Percentiles rank a stretch among this genome's conserved stretches.
Evolutionary conservation across 2,797 vertebrate genomes (phyloP).

Genomic region (Pempheris klunzingeri): DNA sequence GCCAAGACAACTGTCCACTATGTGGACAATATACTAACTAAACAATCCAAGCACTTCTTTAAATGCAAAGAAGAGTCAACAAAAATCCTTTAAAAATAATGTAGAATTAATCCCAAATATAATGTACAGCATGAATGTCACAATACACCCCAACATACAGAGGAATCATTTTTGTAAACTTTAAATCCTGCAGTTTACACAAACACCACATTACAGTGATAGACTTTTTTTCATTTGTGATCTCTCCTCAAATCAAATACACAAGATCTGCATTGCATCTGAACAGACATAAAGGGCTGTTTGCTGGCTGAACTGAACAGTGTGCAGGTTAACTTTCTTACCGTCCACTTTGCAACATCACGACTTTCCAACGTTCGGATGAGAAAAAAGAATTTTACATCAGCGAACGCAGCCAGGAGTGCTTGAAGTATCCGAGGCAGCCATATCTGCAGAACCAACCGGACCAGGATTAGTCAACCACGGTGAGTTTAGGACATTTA

Average conservation of each 20-base stretch:
- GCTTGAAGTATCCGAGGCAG: slow-evolving; percentile 91
- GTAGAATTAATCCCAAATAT: too few species aligned
- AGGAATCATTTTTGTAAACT: background rate
- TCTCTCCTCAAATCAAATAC: background rate
- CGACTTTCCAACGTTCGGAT: slow-evolving; percentile 84
- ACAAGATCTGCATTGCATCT: background rate
- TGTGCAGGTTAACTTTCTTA: slow-evolving; percentile 72
- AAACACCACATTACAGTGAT: too few species aligned
- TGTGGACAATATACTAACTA: background rate
- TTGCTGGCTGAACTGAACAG: background rate
- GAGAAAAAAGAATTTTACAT: slow-evolving; percentile 91
- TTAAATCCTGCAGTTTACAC: background rate
- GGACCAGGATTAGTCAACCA: slow-evolving; percentile 18
- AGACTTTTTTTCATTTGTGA: background rate
- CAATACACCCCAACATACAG: background rate
- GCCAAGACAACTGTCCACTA: too few species aligned
- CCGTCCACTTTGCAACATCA: slow-evolving; percentile 90
- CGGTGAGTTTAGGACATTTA: background rate
- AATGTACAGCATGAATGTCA: background rate
- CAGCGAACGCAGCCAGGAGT: slow-evolving; percentile 90
- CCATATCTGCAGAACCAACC: slow-evolving; percentile 88
- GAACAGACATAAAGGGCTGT: background rate
- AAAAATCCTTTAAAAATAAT: too few species aligned
- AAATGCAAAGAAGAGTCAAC: too few species aligned
- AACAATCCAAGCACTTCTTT: background rate